Conservation (phyloP, 1,140 invertebrate species). For the Glomeris maerens region DNA sequence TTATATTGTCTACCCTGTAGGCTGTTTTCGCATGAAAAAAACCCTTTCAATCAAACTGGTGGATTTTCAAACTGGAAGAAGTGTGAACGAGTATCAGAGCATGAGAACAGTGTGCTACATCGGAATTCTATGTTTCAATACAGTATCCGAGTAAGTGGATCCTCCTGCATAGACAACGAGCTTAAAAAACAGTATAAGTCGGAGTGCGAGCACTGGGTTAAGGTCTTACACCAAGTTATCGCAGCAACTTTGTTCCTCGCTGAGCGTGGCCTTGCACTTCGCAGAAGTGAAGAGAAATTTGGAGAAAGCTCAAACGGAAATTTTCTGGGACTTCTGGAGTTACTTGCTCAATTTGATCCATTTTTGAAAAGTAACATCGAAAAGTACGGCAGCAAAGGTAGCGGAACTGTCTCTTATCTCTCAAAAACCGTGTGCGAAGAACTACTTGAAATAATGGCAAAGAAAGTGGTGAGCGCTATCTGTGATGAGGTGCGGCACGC, state of each 20-base stretch:
- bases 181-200: too few species aligned
- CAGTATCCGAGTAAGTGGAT: too few species aligned
- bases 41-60: too few species aligned
- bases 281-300: background rate
- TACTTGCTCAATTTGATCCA: slow-evolving; percentile 13
- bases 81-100: too few species aligned
- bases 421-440: slow-evolving; percentile 13
- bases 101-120: too few species aligned
- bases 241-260: background rate
- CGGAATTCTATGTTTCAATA: too few species aligned
- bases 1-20: too few species aligned
- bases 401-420: slow-evolving; percentile 2
- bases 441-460: slow-evolving; percentile 13
- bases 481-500: slow-evolving; percentile 7
- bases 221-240: too few species aligned
- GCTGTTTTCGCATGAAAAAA: too few species aligned
- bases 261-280: background rate
- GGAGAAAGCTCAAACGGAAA: slow-evolving; percentile 9
- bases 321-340: slow-evolving; percentile 11
- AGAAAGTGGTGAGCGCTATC: slow-evolving; percentile 5
- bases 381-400: slow-evolving; percentile 9
- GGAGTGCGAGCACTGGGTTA: too few species aligned
- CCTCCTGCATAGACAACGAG: too few species aligned
- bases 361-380: slow-evolving; percentile 14
- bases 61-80: too few species aligned